Evolutionary conservation across 2,113 vertebrate genomes (phyloP).

Genomic region (Barbus barbus): DNA sequence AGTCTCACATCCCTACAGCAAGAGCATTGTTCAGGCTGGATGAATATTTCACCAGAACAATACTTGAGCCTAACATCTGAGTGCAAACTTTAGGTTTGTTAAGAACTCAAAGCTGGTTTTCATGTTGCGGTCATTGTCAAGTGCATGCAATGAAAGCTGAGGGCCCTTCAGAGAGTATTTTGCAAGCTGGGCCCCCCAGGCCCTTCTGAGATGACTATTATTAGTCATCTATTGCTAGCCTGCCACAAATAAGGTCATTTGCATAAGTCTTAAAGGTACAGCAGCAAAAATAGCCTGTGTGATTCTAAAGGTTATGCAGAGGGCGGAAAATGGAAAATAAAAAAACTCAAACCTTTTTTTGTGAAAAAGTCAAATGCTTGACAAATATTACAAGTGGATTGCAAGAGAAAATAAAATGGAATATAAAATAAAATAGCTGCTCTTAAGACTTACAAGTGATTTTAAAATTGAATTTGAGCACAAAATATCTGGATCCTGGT

Average conservation of each 20-base stretch:
- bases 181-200: neutral
- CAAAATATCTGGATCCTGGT: neutral
- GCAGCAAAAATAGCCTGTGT: neutral
- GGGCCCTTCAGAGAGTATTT: neutral
- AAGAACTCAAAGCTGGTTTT: neutral
- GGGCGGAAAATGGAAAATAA: neutral
- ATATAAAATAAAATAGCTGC: neutral
- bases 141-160: neutral
- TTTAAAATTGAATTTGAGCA: neutral
- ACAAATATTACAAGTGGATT: neutral
- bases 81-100: neutral
- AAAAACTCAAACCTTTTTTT: neutral
- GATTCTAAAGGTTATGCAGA: neutral
- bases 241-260: neutral
- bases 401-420: neutral
- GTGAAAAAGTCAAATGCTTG: neutral
- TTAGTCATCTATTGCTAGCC: neutral
- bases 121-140: neutral
- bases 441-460: neutral
- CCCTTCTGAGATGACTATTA: no score
- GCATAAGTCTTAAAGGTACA: neutral
- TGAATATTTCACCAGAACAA: slow-evolving; percentile 13
- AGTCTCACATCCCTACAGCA: neutral
- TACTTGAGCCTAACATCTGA: neutral
- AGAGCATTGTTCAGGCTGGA: neutral